These are phyloP conservation scores for Phylloscopus trochiloides DNA, from an alignment of 2,113 vertebrate species.

Conservation along the genomic window DNA sequence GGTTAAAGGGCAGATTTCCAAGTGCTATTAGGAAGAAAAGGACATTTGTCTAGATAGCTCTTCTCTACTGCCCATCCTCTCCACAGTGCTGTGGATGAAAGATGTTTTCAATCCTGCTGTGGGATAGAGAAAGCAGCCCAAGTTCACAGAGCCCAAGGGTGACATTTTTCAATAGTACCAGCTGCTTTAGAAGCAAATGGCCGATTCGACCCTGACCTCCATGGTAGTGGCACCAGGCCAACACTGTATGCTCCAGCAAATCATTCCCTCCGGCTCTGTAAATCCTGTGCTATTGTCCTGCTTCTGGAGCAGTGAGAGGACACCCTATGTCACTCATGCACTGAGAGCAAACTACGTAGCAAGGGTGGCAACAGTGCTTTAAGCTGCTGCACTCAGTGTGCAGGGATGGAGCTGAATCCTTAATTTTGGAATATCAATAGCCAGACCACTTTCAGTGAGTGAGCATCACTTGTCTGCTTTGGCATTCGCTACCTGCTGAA, in stretches of 20 bases:
- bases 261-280: not conserved
- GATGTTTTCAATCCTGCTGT: not conserved
- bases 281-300: not conserved
- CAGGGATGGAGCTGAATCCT: not conserved
- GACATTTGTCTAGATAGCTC: not conserved
- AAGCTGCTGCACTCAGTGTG: not conserved
- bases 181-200: not conserved
- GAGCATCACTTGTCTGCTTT: not conserved
- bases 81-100: not conserved
- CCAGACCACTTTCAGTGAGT: not conserved
- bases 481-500: not conserved
- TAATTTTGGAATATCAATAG: not conserved
- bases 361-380: not conserved
- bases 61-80: not conserved
- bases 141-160: not conserved
- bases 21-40: not conserved
- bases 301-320: not conserved
- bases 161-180: not conserved
- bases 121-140: not conserved
- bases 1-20: not conserved
- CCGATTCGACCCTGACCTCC: not conserved
- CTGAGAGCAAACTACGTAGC: not conserved
- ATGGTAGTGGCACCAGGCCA: not conserved
- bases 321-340: not conserved
- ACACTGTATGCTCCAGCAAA: not conserved